Evolutionary conservation across 2,113 vertebrate species (phyloP), one percentile per base, ranked within the genome.

Genomic region (Clarias magur): DNA sequence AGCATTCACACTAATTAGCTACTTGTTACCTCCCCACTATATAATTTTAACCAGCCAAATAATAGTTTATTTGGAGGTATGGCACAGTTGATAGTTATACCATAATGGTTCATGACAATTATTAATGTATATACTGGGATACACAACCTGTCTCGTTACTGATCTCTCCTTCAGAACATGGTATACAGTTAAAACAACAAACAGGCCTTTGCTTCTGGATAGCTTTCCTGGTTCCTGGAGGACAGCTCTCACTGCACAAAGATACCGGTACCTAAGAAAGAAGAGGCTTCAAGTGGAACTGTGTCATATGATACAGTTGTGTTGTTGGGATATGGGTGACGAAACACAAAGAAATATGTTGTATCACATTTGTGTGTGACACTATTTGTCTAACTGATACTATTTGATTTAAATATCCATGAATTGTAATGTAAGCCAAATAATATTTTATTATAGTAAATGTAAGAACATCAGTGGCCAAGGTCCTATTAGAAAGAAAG

Each of bases 121-220:
- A 56, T 25, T 21, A 25, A 21, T 42, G 3, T 5, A 70, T 10
- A 59, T 21, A 8, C 23, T 13, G 1, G n/a, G 59, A 21, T 54
- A 42, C 15, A 38, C 13, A 89, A 95, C 94, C 94, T 93, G 94
- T 94, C 2, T 73, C 80, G 79, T 94, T 95, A 68, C 92, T 95
- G 4, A 95, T 94, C 89, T 94, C 94, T 86, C 94, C 94, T 21
- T 95, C 94, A 70, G 93, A 91, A 91, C 94, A 95, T 11, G 72
- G 90, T 34, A 91, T 81, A 84, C 94, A 94, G 56, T 93, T 92
- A 86, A 91, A 94, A 76, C 94, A 94, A 88, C 94, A 94, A 79
- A 92, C 88, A 16, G 93, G 93, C 76, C 90, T 94, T 83, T 93
- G 91, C 88, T 90, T 94, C 87, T 94, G 93, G 42, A 93, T 56